phyloP scores from a whole-genome alignment of 2,113 vertebrate genomes.

The Scomber japonicus region DNA sequence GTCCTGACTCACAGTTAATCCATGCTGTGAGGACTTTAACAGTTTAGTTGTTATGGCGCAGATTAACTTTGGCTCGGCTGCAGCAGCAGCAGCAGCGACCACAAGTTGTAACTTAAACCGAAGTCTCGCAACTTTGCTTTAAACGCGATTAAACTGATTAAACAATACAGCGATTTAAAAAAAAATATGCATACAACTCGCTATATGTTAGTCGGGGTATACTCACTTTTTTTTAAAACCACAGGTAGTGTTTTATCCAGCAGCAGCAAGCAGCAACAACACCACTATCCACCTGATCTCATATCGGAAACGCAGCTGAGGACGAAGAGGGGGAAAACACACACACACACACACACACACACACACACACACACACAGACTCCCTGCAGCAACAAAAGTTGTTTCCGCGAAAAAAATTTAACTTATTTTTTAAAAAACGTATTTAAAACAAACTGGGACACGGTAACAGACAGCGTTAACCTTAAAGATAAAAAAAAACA shows the following conservation, averaged over 20 bases:
- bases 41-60: slow-evolving; percentile 34
- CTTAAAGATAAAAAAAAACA: not conserved
- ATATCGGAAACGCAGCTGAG: slow-evolving; percentile 49
- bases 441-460: not conserved
- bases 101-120: not conserved
- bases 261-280: not conserved
- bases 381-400: slow-evolving; percentile 40
- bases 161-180: not conserved
- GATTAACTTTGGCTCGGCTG: slow-evolving; percentile 24
- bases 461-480: not conserved
- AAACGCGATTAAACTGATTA: not conserved
- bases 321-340: not conserved
- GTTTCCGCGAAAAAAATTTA: slow-evolving; percentile 46
- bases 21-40: slow-evolving; percentile 25
- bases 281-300: slow-evolving; percentile 67
- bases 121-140: not conserved
- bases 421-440: not conserved
- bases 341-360: too few species aligned
- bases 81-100: not conserved
- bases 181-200: rapidly evolving
- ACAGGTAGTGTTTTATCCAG: not conserved
- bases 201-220: rapidly evolving
- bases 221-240: slow-evolving; percentile 46
- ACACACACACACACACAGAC: not conserved
- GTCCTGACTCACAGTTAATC: slow-evolving; percentile 44